phyloP scores from a whole-genome alignment of 2,113 vertebrate genomes.

The Chrysemys picta region DNA sequence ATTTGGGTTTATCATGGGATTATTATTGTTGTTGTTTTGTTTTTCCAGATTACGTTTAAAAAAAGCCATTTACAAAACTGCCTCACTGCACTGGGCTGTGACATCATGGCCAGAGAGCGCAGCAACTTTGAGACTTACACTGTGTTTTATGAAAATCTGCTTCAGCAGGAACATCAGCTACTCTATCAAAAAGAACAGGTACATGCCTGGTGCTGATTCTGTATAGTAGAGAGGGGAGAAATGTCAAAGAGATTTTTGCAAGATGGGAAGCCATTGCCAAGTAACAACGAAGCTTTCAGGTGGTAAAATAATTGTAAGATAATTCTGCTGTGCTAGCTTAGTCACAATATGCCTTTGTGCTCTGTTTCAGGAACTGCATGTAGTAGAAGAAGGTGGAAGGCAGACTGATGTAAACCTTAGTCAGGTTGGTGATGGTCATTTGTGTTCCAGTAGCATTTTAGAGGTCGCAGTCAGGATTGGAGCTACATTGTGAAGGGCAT shows the following conservation, averaged over 20 bases:
- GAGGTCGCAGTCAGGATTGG: background rate
- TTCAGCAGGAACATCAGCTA: conserved; percentile 70
- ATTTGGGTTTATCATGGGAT: background rate
- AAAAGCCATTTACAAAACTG: conserved; percentile 76
- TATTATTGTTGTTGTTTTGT: background rate
- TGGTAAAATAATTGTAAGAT: background rate
- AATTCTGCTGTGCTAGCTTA: background rate
- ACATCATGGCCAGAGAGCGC: conserved; percentile 76
- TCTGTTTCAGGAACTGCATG: conserved; percentile 75
- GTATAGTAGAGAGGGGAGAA: background rate
- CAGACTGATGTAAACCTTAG: conserved; percentile 3
- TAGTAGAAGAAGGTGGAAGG: conserved; percentile 22
- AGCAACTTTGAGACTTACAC: conserved; percentile 81
- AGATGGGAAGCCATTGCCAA: conserved; percentile 17
- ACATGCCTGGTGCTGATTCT: background rate
- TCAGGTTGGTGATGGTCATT: conserved; percentile 62
- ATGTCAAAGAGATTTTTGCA: background rate
- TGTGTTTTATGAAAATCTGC: conserved; percentile 81
- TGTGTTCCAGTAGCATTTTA: background rate
- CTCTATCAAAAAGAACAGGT: conserved; percentile 79
- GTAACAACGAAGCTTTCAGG: background rate
- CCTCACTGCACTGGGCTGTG: conserved; percentile 74
- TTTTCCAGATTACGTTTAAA: conserved; percentile 73
- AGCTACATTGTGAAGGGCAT: background rate
- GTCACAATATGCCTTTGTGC: background rate